Conservation (phyloP, 2,888 invertebrate genomes). For the Diploptera punctata region DNA sequence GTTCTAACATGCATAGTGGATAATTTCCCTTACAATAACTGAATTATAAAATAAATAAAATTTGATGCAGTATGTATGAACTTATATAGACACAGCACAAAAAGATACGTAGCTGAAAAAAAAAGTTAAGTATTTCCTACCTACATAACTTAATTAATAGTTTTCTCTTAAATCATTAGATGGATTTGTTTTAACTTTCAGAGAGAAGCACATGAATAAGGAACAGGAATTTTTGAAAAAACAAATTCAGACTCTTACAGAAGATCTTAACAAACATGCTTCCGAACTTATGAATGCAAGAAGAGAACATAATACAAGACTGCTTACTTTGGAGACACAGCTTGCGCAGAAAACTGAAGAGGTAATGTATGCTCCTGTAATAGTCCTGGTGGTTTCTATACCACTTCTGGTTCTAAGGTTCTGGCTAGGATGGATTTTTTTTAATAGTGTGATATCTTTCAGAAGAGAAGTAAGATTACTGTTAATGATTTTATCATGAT, state of each 20-base stretch:
- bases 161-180: background rate
- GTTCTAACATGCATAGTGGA: no score
- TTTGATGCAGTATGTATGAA: no score
- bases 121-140: no score
- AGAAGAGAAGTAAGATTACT: no score
- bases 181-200: slow-evolving; percentile 40
- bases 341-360: slow-evolving; percentile 82
- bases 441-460: no score
- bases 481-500: no score
- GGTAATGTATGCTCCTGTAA: slow-evolving; percentile 46
- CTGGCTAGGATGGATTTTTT: no score
- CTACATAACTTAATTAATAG: no score
- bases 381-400: background rate
- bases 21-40: no score
- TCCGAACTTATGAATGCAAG: slow-evolving; percentile 79
- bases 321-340: slow-evolving; percentile 74
- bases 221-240: slow-evolving; percentile 77
- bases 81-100: no score
- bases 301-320: slow-evolving; percentile 71
- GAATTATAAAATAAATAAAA: no score
- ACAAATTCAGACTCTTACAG: slow-evolving; percentile 78
- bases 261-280: slow-evolving; percentile 79
- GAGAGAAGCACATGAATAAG: slow-evolving; percentile 83
- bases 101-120: no score
- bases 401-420: background rate